Evolutionary conservation across 1,140 invertebrate genomes (phyloP).

Genomic region (Metaphire vulgaris): DNA sequence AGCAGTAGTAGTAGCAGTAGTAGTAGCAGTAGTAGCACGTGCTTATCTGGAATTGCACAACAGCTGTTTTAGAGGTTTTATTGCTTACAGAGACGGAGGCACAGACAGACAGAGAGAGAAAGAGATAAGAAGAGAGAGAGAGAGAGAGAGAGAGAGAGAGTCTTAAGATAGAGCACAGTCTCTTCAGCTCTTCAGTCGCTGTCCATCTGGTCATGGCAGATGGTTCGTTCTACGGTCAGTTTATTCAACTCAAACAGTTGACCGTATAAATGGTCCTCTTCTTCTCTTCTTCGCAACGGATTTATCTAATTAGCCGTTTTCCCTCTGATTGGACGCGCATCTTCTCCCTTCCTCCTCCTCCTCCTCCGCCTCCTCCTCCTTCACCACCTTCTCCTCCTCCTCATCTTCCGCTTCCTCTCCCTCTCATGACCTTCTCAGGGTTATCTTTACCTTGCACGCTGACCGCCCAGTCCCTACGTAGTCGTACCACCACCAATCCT

Average conservation of each 20-base stretch:
- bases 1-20: slow-evolving; percentile 6
- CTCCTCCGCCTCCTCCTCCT: background rate
- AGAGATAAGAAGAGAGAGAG: background rate
- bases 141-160: background rate
- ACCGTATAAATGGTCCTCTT: too few species aligned
- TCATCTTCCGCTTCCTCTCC: background rate
- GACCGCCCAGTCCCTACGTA: too few species aligned
- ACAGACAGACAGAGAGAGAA: background rate
- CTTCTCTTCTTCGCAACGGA: background rate
- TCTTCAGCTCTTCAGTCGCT: too few species aligned
- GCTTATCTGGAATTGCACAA: background rate
- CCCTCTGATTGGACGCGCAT: background rate
- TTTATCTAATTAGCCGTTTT: background rate
- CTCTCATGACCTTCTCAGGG: background rate
- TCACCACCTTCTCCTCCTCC: background rate
- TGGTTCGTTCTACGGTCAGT: background rate
- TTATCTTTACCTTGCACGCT: background rate
- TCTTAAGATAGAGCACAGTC: too few species aligned
- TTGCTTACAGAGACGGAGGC: background rate
- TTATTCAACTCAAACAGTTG: too few species aligned
- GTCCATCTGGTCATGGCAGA: background rate
- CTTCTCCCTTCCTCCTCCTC: background rate
- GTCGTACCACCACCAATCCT: too few species aligned
- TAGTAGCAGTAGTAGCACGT: too few species aligned
- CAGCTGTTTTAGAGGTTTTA: background rate